These are phyloP conservation scores for Thaleichthys pacificus DNA, from an alignment of 2,797 vertebrate genomes.

Conservation along the genomic window DNA sequence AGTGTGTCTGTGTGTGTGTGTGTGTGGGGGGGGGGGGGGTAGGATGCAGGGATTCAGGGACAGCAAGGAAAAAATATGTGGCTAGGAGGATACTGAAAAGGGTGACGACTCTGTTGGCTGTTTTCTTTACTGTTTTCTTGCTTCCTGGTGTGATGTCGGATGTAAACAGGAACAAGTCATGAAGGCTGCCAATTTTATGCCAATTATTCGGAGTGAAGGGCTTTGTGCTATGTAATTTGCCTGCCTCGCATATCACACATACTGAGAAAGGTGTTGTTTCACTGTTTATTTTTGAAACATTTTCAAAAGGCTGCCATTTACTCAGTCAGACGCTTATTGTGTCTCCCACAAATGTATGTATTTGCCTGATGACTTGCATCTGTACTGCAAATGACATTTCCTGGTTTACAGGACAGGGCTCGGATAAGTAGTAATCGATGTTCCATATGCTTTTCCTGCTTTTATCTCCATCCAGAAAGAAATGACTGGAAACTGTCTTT, in stretches of 20 bases:
- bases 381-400: background rate
- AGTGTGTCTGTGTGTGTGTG: background rate
- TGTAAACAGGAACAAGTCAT: slow-evolving; percentile 28
- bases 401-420: no score
- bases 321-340: background rate
- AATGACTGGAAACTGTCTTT: background rate
- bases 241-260: background rate
- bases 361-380: background rate
- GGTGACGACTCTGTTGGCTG: slow-evolving; percentile 11
- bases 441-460: no score
- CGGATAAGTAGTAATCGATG: no score
- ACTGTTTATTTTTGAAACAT: background rate
- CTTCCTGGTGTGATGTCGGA: slow-evolving; percentile 25
- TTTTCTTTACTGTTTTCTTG: slow-evolving; percentile 26
- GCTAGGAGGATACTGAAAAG: slow-evolving; percentile 30
- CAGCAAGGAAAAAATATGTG: slow-evolving; percentile 3
- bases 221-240: slow-evolving; percentile 17
- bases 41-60: slow-evolving; percentile 10
- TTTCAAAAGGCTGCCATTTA: background rate
- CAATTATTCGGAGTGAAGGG: slow-evolving; percentile 14
- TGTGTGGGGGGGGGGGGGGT: slow-evolving; percentile 15
- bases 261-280: background rate
- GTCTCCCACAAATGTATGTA: background rate
- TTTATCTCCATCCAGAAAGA: no score
- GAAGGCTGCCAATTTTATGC: slow-evolving; percentile 7